Percentiles rank a stretch among this genome's conserved stretches.
phyloP scores from a whole-genome alignment of 2,113 vertebrate genomes.

The Trichechus manatus region DNA sequence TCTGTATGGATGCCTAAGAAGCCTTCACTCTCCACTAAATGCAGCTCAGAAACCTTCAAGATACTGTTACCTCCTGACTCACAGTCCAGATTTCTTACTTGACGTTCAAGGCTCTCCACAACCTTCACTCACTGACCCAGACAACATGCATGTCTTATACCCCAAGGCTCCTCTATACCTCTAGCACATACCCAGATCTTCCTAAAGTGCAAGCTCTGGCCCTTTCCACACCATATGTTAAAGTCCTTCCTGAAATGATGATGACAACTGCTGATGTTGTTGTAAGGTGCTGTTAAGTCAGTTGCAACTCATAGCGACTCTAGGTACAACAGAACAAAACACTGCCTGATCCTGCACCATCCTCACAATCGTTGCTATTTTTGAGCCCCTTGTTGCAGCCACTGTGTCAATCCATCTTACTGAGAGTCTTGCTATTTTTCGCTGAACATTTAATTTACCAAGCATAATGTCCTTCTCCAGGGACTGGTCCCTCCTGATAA shows the following conservation, averaged over 20 bases:
- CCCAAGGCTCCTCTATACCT: neutral
- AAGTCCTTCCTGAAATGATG: neutral
- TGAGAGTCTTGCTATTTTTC: too few relatives aligned
- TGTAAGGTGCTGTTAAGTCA: too few relatives aligned
- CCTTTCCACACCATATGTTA: neutral
- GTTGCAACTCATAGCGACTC: too few relatives aligned
- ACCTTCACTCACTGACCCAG: neutral
- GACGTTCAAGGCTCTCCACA: neutral
- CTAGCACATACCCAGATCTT: neutral
- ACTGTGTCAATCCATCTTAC: too few relatives aligned
- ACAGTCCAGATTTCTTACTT: neutral
- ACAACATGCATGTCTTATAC: rapidly evolving
- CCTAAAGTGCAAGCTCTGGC: neutral
- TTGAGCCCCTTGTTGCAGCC: too few relatives aligned
- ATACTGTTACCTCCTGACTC: neutral
- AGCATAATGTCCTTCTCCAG: too few relatives aligned
- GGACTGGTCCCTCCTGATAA: too few relatives aligned
- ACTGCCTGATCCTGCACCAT: too few relatives aligned
- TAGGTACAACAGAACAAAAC: too few relatives aligned
- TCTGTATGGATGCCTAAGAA: neutral
- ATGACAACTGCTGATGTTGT: neutral
- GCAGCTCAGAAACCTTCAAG: neutral
- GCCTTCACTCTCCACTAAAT: neutral
- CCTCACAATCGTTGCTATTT: too few relatives aligned
- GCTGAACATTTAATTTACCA: too few relatives aligned